Evolutionary conservation across 2,113 vertebrate genomes (phyloP), one percentile per base, ranked within the genome.

Genomic region (Sebastes fasciatus): DNA sequence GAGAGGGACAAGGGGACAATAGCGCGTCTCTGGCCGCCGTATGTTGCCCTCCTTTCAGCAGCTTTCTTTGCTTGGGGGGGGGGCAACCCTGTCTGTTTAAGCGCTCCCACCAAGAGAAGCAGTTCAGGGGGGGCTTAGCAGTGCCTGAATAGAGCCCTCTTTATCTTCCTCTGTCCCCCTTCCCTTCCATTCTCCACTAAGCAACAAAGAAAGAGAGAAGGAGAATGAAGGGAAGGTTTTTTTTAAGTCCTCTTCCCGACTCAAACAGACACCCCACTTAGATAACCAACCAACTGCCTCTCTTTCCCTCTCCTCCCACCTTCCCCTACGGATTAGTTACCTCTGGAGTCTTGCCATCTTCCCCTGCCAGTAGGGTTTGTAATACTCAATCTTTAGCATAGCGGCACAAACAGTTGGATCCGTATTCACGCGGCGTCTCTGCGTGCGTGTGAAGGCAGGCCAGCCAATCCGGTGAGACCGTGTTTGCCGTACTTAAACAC

Each of bases 1-100:
- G 87, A 91, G 88, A 93, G 93, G 93, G 94, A 96, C 94, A 95
- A 94, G 91, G 80, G 94, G 94, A 96, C 95, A 96, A 96, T 94
- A 92, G 94, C 76, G 76, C 49, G 87, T 94, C 93, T 95, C 95
- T 95, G 94, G 94, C 91, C 94, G 60, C 95, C 95, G 94, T 96
- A 96, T 96, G 95, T 95, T 95, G 93, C 93, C 93, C 93, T 94
- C 90, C 92, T 96, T 95, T 95, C 93, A 94, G 88, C 65, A 54
- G 89, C 91, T 94, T 94, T 93, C 90, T 93, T 92, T 73, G 76
- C 80, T 34, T 21, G 67, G 67, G 81, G 77, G 85, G 83, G 84
- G 84, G 83, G 49, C 66, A 80, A 74, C 77, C 68, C 88, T 90
- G 88, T 93, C 93, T 95, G 95, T 95, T 96, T 95, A 95, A 96